A percentile compares a stretch with the other conserved stretches of the same genome.
Evolutionary conservation across 2,888 invertebrate species (phyloP).

Genomic region (Heliconius cydno): DNA sequence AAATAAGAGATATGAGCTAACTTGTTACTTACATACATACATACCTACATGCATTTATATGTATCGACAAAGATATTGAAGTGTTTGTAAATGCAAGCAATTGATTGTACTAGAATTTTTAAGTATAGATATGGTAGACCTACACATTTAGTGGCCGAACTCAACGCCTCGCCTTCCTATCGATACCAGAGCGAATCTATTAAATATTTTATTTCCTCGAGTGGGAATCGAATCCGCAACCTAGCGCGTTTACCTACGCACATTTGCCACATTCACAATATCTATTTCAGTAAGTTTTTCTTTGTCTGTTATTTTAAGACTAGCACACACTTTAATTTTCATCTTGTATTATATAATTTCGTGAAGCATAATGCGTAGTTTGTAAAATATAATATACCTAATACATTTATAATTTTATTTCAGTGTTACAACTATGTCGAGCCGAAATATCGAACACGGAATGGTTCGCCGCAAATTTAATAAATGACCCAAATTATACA

Average conservation of each 20-base stretch:
- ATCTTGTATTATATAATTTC: not conserved
- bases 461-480: conserved; percentile 76
- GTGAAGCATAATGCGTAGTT: not conserved
- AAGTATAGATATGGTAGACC: not conserved
- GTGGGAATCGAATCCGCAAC: no score
- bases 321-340: not conserved
- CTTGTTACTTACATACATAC: not conserved
- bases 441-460: conserved; percentile 66
- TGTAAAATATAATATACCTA: not conserved
- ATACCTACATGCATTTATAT: not conserved
- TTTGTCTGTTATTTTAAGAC: not conserved
- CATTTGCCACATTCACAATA: not conserved
- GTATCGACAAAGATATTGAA: not conserved
- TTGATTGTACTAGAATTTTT: not conserved
- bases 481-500: conserved; percentile 68
- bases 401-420: conserved; percentile 49
- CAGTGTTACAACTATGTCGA: conserved; percentile 78
- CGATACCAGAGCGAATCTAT: no score
- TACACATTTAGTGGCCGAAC: no score
- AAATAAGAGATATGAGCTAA: conserved; percentile 47
- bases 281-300: not conserved
- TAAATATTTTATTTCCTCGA: no score
- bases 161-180: no score
- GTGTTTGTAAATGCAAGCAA: not conserved
- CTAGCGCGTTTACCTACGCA: not conserved